phyloP scores from a whole-genome alignment of 2,113 vertebrate genomes.

The Aldabrachelys gigantea region DNA sequence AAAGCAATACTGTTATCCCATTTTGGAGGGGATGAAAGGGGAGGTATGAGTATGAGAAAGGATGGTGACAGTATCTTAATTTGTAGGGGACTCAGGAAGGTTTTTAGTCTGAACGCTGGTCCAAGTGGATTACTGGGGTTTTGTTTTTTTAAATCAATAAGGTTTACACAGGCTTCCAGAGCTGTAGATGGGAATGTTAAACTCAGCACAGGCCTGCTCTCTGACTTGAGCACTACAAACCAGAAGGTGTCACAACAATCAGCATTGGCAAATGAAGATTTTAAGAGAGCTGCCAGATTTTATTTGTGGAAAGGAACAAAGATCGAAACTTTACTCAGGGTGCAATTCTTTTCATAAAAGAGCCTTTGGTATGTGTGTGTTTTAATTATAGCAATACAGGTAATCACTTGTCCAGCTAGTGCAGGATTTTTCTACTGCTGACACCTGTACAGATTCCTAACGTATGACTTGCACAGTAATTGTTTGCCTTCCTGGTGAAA shows the following conservation, averaged over 20 bases:
- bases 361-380: background rate
- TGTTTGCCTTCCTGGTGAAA: conserved; percentile 33
- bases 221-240: background rate
- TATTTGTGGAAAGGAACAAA: background rate
- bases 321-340: background rate
- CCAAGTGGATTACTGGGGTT: background rate
- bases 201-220: background rate
- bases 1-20: background rate
- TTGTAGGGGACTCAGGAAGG: background rate
- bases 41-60: background rate
- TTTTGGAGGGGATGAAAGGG: background rate
- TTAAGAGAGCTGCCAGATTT: background rate
- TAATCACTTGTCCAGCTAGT: background rate
- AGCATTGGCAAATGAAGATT: background rate
- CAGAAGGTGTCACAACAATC: background rate
- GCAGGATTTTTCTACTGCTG: background rate
- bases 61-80: background rate
- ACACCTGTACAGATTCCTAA: background rate
- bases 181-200: background rate
- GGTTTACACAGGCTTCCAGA: accelerated
- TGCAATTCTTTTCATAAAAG: background rate
- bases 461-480: background rate
- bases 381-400: background rate
- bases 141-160: background rate
- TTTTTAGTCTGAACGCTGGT: background rate